phyloP scores from a whole-genome alignment of 2,888 invertebrate genomes.

The Sympetrum striolatum region DNA sequence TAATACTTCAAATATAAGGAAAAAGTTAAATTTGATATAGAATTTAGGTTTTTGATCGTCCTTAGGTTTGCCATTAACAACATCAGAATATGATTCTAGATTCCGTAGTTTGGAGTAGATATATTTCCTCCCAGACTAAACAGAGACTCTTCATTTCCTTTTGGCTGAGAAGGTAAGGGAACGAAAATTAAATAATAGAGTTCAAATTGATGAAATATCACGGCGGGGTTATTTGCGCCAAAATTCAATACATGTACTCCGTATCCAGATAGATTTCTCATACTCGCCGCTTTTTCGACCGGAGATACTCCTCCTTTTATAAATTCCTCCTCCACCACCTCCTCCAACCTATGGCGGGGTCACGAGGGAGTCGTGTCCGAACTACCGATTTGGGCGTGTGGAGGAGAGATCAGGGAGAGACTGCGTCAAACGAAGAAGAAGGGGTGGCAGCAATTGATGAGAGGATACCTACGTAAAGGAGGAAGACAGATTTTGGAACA shows the following conservation, averaged over 20 bases:
- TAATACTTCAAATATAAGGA: too few species aligned
- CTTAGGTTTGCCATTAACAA: too few species aligned
- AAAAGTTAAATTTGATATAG: too few species aligned
- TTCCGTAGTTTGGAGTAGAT: too few species aligned
- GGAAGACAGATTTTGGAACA: too few species aligned
- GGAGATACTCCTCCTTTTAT: neutral
- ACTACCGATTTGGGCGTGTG: neutral
- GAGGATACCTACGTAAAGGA: neutral
- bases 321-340: neutral
- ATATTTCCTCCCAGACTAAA: too few species aligned
- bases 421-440: neutral
- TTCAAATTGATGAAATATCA: neutral
- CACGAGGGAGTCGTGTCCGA: constrained; percentile 25
- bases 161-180: too few species aligned
- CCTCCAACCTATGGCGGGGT: constrained; percentile 3
- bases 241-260: constrained; percentile 19
- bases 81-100: too few species aligned
- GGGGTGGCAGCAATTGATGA: neutral
- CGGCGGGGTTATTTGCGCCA: neutral
- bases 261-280: neutral
- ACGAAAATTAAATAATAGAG: neutral
- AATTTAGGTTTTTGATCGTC: too few species aligned
- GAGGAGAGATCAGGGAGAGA: neutral
- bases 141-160: too few species aligned
- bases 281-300: neutral